Conservation (phyloP, 2,888 invertebrate species). For the Agrenia bidenticulata region DNA sequence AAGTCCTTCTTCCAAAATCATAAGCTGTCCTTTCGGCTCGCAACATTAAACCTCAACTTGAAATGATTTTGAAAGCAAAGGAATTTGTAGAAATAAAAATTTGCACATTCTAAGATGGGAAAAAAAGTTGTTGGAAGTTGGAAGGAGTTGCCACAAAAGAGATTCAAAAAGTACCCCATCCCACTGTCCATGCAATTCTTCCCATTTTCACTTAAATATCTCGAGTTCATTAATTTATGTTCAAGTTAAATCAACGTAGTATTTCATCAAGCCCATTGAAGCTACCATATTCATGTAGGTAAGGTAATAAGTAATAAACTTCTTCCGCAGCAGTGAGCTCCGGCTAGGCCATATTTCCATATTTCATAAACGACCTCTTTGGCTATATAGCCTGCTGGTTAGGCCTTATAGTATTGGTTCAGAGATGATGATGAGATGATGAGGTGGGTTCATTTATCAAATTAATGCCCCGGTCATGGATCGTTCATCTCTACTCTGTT, state of each 20-base stretch:
- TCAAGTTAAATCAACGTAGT: slow-evolving; percentile 16
- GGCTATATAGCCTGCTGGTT: too few relatives aligned
- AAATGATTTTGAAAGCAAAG: too few relatives aligned
- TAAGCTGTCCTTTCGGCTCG: too few relatives aligned
- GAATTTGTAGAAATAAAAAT: too few relatives aligned
- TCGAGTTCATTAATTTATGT: slow-evolving; percentile 16
- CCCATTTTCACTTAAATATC: slow-evolving; percentile 1
- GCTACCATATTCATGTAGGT: slow-evolving; percentile 4
- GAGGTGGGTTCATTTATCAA: slow-evolving; percentile 24
- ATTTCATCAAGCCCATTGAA: slow-evolving; percentile 14
- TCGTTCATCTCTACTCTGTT: slow-evolving; percentile 15
- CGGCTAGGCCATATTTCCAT: background rate
- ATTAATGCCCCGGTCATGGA: slow-evolving; percentile 23
- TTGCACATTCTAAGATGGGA: too few relatives aligned
- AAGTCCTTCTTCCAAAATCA: too few relatives aligned
- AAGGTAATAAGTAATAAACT: slow-evolving; percentile 20
- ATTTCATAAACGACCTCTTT: slow-evolving; percentile 4
- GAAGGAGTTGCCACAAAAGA: too few relatives aligned
- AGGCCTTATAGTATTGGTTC: too few relatives aligned
- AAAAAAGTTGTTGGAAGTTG: too few relatives aligned
- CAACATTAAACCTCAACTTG: too few relatives aligned
- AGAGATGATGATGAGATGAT: background rate
- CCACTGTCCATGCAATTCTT: background rate
- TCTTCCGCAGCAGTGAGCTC: background rate
- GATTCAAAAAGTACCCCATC: too few relatives aligned